These are phyloP conservation scores for Tricholaema leucomelas DNA, from an alignment of 2,113 vertebrate genomes.

Conservation along the genomic window DNA sequence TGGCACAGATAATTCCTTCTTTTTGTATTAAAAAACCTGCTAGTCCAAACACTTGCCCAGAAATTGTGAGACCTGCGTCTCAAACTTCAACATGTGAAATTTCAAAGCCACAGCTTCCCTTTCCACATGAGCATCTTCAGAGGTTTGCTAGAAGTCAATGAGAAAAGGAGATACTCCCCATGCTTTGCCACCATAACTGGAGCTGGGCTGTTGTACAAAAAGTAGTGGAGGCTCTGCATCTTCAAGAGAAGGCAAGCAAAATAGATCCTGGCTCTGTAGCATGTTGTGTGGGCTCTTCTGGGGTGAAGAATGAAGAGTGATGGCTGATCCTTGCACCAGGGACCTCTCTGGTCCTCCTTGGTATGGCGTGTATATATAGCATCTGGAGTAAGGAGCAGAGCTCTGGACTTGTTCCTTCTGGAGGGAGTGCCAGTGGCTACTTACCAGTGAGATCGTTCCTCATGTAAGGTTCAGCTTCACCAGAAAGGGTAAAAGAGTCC, in stretches of 20 bases:
- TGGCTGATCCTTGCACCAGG: not conserved
- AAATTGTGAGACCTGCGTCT: not conserved
- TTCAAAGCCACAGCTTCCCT: not conserved
- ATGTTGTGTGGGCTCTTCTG: not conserved
- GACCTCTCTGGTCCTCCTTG: not conserved
- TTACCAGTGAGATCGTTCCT: not conserved
- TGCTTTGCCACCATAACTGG: not conserved
- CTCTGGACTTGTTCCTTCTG: not conserved
- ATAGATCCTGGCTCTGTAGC: not conserved
- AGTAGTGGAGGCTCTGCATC: not conserved
- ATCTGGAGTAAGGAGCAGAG: not conserved
- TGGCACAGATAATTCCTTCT: not conserved
- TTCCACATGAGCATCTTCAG: not conserved
- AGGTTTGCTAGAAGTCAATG: not conserved
- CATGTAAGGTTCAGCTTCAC: accelerated
- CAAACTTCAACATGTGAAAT: not conserved
- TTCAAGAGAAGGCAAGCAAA: not conserved
- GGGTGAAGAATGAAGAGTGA: not conserved
- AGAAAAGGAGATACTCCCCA: not conserved
- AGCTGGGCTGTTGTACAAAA: not conserved
- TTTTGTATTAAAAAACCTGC: not conserved
- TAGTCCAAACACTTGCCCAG: not conserved
- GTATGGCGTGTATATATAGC: not conserved
- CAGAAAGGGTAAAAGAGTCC: not conserved
- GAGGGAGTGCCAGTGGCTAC: not conserved